Percentiles rank a stretch among this genome's conserved stretches.
Evolutionary conservation across 2,113 vertebrate species (phyloP).

Genomic region (Tylochromis polylepis): DNA sequence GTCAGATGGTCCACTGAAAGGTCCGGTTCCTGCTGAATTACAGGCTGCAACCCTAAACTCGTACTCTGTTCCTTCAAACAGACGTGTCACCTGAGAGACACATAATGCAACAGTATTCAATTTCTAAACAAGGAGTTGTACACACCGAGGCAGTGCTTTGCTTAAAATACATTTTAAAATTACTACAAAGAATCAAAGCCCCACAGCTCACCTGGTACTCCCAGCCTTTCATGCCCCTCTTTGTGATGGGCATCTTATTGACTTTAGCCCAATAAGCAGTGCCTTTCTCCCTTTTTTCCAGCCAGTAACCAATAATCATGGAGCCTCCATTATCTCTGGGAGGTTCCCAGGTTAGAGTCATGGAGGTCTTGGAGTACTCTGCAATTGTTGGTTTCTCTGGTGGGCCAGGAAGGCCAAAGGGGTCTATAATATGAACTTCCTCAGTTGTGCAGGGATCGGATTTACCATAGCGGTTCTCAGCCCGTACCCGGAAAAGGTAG

Average conservation of each 20-base stretch:
- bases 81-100: slow-evolving; percentile 76
- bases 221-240: slow-evolving; percentile 84
- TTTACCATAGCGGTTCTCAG: slow-evolving; percentile 90
- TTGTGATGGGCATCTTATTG: slow-evolving; percentile 86
- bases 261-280: slow-evolving; percentile 89
- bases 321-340: slow-evolving; percentile 88
- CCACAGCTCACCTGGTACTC: slow-evolving; percentile 79
- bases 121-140: neutral
- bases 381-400: slow-evolving; percentile 88
- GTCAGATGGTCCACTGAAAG: slow-evolving; percentile 91
- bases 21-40: slow-evolving; percentile 89
- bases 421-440: slow-evolving; percentile 88
- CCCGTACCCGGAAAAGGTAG: slow-evolving; percentile 88
- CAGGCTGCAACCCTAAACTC: slow-evolving; percentile 93
- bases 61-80: slow-evolving; percentile 90
- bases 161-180: neutral
- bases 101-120: neutral
- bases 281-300: slow-evolving; percentile 92
- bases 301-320: slow-evolving; percentile 91
- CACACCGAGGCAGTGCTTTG: neutral
- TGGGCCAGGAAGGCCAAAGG: slow-evolving; percentile 89
- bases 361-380: slow-evolving; percentile 83
- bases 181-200: neutral
- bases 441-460: slow-evolving; percentile 90
- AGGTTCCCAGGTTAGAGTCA: slow-evolving; percentile 92